Evolutionary conservation across 2,797 vertebrate genomes (phyloP), one percentile per base, ranked within the genome.

Genomic region (Clamator glandarius): DNA sequence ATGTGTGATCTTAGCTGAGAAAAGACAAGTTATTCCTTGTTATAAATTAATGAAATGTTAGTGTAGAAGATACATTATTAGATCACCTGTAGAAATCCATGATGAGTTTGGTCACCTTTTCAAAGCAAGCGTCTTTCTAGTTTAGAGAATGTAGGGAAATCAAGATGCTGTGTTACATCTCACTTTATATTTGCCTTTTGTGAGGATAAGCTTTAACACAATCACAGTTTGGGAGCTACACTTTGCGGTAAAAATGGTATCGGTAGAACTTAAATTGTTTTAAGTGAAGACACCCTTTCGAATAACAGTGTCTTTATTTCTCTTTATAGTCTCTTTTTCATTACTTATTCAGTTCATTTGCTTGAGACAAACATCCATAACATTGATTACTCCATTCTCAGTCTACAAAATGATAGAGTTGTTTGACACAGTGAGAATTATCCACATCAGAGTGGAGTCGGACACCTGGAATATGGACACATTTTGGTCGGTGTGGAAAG

Each of bases 371-470:
- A 26, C 6, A 19, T 25, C 29, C 16, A 0, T 35, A 31, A 10
- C 2, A 1, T 25, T 15, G 44, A 54, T 31, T 66, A 14, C 24
- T 54, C 42, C 8, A 0, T 50, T 86, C 64, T 54, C 28, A 20
- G 50, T 28, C 20, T 66, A 2, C 33, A 33, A 0, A 90, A 11
- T 6, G 35, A 8, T 28, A 20, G 33, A 20, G 5, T 7, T 33
- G 35, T 21, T 20, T 83, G 72, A 3, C 12, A 0, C 18, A 39
- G 46, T 29, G 24, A 13, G 8, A 44, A 0, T n/a, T 70, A 4
- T 2, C 25, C 0, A 0, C 42, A 3, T 2, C 3, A 4, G 39
- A 33, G 28, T 10, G 13, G 31, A 28, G 23, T 77, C 28, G 6
- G 61, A 15, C 31, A 9, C 31, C 25, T 11, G 17, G 78, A 57